phyloP scores from a whole-genome alignment of 2,113 vertebrate genomes.

The Galemys pyrenaicus region DNA sequence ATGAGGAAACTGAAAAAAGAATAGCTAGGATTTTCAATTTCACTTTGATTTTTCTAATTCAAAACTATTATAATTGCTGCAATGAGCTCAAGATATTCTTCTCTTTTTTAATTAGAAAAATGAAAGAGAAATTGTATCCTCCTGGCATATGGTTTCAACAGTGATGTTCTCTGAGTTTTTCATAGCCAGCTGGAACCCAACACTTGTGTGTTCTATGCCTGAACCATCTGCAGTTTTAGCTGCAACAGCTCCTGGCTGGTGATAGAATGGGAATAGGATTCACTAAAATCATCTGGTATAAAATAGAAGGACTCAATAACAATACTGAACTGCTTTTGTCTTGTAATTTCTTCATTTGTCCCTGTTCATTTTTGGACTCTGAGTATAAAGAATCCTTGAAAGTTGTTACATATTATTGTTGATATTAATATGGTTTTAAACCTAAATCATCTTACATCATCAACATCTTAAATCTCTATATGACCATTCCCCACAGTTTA shows the following conservation, averaged over 20 bases:
- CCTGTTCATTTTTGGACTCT: not conserved
- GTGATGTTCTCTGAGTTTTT: not conserved
- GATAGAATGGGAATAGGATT: not conserved
- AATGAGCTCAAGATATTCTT: not conserved
- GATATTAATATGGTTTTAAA: not conserved
- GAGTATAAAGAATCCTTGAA: not conserved
- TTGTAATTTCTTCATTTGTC: not conserved
- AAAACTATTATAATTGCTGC: not conserved
- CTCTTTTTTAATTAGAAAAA: not conserved
- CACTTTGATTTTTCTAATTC: not conserved
- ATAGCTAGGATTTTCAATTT: not conserved
- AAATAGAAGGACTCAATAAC: not conserved
- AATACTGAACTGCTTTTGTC: not conserved
- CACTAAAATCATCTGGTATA: not conserved
- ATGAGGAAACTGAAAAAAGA: not conserved
- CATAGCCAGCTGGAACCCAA: conserved; percentile 62
- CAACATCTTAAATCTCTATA: not conserved
- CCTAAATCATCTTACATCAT: not conserved
- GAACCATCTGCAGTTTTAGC: conserved; percentile 51
- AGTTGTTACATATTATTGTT: not conserved
- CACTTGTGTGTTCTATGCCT: not conserved
- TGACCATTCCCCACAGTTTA: not conserved
- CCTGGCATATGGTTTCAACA: not conserved
- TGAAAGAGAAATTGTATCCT: not conserved
- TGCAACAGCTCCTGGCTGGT: not conserved